Base-by-base conservation (phyloP, 2,113 vertebrate genomes). In the Epinephelus cyanopodus region DNA sequence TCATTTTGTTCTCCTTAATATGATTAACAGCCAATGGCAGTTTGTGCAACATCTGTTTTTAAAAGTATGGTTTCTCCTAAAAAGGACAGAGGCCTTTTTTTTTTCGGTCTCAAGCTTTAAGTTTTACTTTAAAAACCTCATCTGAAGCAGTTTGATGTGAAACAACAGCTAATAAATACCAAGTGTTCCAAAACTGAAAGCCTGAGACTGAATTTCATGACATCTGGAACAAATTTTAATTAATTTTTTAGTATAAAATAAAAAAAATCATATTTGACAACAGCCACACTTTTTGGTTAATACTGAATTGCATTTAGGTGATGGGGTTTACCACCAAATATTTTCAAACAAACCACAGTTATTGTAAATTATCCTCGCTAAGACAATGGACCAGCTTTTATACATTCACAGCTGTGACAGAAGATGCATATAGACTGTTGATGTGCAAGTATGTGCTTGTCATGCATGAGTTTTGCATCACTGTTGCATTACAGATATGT, bases 371-470 rank as follows among this genome's bases (percentile, higher is more conserved):
- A 74, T 74, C 23, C 39, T 21, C 58, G 10, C 29, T 33, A 29
- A 73, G n/a, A 53, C 23, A 66, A 39, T 6, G 3, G 39, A 63
- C 48, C 79, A 76, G 74, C 74, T 39, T 70, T 87, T 73, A 72
- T 79, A 85, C 87, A 91, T 88, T 90, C 91, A 83, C 82, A 85
- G 75, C 82, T 90, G 89, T 85, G 87, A 87, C 68, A 74, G 77
- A 67, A 71, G 64, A 90, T 84, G 81, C 76, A 77, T 82, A 87
- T 71, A 80, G 57, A 69, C 69, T 17, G 56, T 45, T 72, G 45
- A 78, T 68, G 74, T 85, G 71, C 85, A 84, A 82, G n/a, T 81
- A 58, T 92, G 87, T 90, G 85, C 83, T 85, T 77, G 56, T 87
- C 85, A 67, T 82, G 83, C 50, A 71, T 64, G 54, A 53, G 75